phyloP scores from a whole-genome alignment of 2,797 vertebrate genomes.

The Lacerta viridis region DNA sequence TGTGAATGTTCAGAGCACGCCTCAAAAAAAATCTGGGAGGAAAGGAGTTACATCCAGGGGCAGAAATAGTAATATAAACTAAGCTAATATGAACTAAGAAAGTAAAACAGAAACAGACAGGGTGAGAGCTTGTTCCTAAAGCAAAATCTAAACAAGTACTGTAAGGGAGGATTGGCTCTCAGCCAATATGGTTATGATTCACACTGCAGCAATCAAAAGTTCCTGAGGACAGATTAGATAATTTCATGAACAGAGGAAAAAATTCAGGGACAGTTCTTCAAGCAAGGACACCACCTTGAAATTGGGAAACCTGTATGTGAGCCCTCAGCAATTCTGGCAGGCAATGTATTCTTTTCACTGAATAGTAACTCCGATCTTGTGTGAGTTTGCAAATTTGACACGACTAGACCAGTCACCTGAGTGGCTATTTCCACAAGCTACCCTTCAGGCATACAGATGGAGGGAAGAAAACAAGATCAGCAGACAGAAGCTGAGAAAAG shows the following conservation, averaged over 20 bases:
- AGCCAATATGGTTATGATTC: conserved; percentile 23
- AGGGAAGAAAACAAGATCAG: background rate
- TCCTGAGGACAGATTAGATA: background rate
- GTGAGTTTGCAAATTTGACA: background rate
- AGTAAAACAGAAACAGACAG: background rate
- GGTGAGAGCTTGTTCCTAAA: background rate
- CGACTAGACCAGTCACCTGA: background rate
- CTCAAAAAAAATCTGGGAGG: background rate
- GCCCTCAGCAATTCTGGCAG: background rate
- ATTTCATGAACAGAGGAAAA: background rate
- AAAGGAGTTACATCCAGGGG: background rate
- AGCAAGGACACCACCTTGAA: background rate
- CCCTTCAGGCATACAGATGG: background rate
- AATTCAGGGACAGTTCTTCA: conserved; percentile 1
- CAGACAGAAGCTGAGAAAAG: background rate
- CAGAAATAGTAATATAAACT: background rate
- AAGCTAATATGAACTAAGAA: background rate
- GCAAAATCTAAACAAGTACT: background rate
- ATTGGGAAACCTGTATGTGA: background rate
- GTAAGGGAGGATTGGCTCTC: background rate
- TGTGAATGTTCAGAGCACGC: background rate
- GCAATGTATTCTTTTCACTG: background rate
- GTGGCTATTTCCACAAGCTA: background rate
- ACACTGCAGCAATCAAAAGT: conserved; percentile 10
- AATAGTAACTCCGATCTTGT: background rate